A percentile compares a stretch with the other conserved stretches of the same genome.
Evolutionary conservation across 2,888 invertebrate species (phyloP).

Genomic region (Dorcus hopei): DNA sequence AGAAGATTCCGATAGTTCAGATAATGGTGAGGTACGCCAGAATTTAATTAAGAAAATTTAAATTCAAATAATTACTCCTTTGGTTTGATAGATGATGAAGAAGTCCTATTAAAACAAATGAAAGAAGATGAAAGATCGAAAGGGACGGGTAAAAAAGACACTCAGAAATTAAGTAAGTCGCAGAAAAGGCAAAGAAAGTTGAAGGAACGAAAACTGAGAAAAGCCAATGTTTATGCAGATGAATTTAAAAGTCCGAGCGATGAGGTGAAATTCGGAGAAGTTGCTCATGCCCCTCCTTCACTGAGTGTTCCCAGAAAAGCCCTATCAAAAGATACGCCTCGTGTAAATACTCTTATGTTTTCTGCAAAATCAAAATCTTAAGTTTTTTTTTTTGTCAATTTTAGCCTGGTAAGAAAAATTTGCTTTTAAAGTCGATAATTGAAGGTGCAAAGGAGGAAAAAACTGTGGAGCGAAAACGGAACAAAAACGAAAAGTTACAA

Average conservation of each 20-base stretch:
- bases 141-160: constrained; percentile 42
- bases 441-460: constrained; percentile 16
- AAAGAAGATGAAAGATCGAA: constrained; percentile 41
- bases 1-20: constrained; percentile 5
- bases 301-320: constrained; percentile 56
- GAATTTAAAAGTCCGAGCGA: constrained; percentile 58
- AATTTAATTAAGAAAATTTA: too few species aligned
- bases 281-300: constrained; percentile 69
- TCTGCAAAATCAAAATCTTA: too few species aligned
- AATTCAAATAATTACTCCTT: too few species aligned
- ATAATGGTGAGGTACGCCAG: too few species aligned
- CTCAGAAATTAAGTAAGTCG: constrained; percentile 50
- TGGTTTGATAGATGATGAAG: constrained; percentile 31
- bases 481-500: constrained; percentile 43
- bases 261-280: constrained; percentile 70
- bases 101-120: constrained; percentile 49
- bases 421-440: constrained; percentile 59
- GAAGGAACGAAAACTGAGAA: constrained; percentile 51
- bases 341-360: constrained; percentile 37
- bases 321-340: constrained; percentile 44
- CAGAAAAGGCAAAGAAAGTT: constrained; percentile 56
- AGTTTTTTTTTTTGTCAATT: not conserved
- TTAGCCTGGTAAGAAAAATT: constrained; percentile 62
- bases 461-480: constrained; percentile 21
- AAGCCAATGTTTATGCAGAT: constrained; percentile 35